phyloP scores from a whole-genome alignment of 2,113 vertebrate species.

The Gymnogyps californianus region DNA sequence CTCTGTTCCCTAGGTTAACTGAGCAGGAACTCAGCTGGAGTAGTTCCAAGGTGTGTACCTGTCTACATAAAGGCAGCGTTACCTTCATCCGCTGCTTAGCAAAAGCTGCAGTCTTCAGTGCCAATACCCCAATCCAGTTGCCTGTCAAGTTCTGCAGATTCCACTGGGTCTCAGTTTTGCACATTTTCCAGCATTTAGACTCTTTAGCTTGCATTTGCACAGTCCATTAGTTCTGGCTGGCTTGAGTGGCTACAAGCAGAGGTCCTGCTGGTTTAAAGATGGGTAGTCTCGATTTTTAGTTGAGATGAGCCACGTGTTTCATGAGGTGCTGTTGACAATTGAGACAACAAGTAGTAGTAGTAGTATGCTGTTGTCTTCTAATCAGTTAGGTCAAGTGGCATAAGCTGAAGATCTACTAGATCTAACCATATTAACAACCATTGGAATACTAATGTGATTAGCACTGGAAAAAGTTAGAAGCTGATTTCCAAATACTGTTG shows the following conservation, averaged over 20 bases:
- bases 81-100: background rate
- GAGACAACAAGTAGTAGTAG: background rate
- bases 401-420: background rate
- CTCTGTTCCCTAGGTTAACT: background rate
- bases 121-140: background rate
- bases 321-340: background rate
- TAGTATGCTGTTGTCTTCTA: background rate
- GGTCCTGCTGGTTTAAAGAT: background rate
- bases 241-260: background rate
- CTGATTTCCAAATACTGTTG: background rate
- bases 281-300: background rate
- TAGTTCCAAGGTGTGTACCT: background rate
- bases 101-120: background rate
- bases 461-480: background rate
- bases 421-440: background rate
- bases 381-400: background rate
- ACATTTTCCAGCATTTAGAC: background rate
- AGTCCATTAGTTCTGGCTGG: background rate
- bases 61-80: background rate
- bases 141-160: background rate
- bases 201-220: background rate
- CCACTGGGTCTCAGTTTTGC: background rate
- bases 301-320: background rate
- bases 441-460: background rate
- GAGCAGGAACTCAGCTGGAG: background rate